Evolutionary conservation across 2,888 invertebrate genomes (phyloP), one percentile per base, ranked within the genome.

Genomic region (Sycophila texana): DNA sequence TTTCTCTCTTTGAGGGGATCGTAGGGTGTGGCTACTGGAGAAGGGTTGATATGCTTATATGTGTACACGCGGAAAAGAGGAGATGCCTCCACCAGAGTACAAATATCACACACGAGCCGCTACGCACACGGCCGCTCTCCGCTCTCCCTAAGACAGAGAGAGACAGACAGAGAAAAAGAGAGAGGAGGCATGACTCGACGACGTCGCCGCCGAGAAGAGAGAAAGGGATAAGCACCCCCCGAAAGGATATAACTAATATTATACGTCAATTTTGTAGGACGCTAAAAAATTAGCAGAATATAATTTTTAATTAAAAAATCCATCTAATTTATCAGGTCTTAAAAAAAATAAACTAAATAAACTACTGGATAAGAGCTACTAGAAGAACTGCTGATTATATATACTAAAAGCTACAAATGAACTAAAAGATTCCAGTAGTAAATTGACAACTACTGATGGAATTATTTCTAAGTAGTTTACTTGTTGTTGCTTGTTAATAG

Each of bases 181-280:
- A 51, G 39, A 76, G 47, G 47, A 57, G 83, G 85, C 83, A 53
- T 26, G 13, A 74, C 78, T 58, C 61, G 58, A 60, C 67, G 55
- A 61, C 60, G 71, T 60, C 66, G 71, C 71, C 71, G 70, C 47
- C 85, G 86, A 83, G 83, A 83, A 79, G 76, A 80, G 85, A 84
- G 84, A 83, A 83, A 83, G 88, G 86, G 88, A 88, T 72, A 76
- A 76, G 61, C 75, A 53, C 51, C 71, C 71, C 65, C 55, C 87
- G 86, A 87, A 88, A 88, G 88, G 88, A 89, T 89, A 89, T 89
- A 89, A 89, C 89, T 88, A 89, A 89, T 89, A 89, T 89, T 87
- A 26, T 26, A 89, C 88, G 88, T 88, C 88, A 88, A 89, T 89
- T 89, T 89, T 88, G 87, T 87, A 87, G 86, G 83, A 85, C 83